phyloP scores from a whole-genome alignment of 2,113 vertebrate genomes.

The Miniopterus natalensis region DNA sequence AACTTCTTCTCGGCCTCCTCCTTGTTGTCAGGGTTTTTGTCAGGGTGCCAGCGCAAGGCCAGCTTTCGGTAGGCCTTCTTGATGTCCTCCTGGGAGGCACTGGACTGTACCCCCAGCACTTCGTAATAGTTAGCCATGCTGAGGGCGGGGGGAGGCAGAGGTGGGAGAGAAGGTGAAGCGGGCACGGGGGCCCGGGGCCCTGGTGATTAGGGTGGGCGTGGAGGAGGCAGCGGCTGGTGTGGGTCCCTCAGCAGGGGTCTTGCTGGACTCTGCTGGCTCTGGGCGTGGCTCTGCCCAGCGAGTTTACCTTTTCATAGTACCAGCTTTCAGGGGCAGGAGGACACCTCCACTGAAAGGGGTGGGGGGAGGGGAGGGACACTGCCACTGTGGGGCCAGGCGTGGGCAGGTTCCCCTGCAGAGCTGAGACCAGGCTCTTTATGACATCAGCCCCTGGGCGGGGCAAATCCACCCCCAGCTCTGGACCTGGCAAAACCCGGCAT shows the following conservation, averaged over 20 bases:
- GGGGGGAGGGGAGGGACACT: conserved; percentile 34
- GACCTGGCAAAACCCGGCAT: neutral
- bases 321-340: neutral
- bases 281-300: neutral
- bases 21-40: conserved; percentile 94
- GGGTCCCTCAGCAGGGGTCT: neutral
- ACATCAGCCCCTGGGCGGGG: conserved; percentile 64
- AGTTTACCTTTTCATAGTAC: conserved; percentile 67
- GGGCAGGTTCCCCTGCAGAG: neutral
- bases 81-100: conserved; percentile 90
- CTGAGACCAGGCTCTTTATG: conserved; percentile 65
- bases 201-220: rapidly evolving
- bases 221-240: neutral
- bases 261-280: conserved; percentile 19
- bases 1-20: conserved; percentile 90
- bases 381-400: neutral
- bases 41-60: conserved; percentile 94
- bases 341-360: conserved; percentile 33
- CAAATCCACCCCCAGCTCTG: neutral
- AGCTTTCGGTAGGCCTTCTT: conserved; percentile 95
- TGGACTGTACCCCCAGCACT: conserved; percentile 89
- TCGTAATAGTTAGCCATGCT: conserved; percentile 91
- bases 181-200: neutral
- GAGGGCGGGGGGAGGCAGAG: neutral
- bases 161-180: neutral